Evolutionary conservation across 2,797 vertebrate genomes (phyloP), one percentile per base, ranked within the genome.

Genomic region (Orestias chungarensis): DNA sequence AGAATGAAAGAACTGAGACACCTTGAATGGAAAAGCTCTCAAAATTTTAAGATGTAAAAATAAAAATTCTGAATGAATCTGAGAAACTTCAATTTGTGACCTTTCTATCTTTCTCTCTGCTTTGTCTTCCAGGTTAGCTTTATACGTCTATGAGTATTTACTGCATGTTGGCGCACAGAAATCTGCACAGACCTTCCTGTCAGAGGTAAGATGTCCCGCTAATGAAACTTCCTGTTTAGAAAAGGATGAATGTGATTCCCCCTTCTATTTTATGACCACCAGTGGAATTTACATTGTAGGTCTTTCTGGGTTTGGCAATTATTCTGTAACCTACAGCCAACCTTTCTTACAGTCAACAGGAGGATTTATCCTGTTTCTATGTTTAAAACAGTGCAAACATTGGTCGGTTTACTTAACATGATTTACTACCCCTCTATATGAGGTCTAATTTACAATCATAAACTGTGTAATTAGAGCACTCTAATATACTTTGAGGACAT

Each of bases 131-230:
- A 98, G 97, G 95, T 93, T 98, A 94, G 97, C 97, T 47, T 94
- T 98, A 86, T 98, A 98, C 20, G 97, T 97, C 66, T 97, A 98
- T 1, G 97, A 98, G 91, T 98, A 98, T 93, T 94, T 98, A 91
- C 95, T 98, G 75, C 97, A 98, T 76, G 94, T 97, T 44, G 97
- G 97, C 33, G 97, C 97, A 76, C 97, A 98, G 94, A 98, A 97
- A 94, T 98, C 97, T 0, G 97, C 97, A 88, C 97, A 98, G 96
- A 98, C 97, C 86, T 98, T 98, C 92, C 94, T 98, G 83, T 98
- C 97, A 33, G 97, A 98, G 96, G 97, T 97, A 93, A 95, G 95
- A 88, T 27, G 59, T 76, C 74, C 80, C 70, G 76, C 84, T 77
- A 66, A 52, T 74, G 84, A 70, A 50, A 74, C 82, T 88, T 91